A percentile compares a stretch with the other conserved stretches of the same genome.
Conservation (phyloP, 2,113 vertebrate species). For the Thamnophis sirtalis region DNA sequence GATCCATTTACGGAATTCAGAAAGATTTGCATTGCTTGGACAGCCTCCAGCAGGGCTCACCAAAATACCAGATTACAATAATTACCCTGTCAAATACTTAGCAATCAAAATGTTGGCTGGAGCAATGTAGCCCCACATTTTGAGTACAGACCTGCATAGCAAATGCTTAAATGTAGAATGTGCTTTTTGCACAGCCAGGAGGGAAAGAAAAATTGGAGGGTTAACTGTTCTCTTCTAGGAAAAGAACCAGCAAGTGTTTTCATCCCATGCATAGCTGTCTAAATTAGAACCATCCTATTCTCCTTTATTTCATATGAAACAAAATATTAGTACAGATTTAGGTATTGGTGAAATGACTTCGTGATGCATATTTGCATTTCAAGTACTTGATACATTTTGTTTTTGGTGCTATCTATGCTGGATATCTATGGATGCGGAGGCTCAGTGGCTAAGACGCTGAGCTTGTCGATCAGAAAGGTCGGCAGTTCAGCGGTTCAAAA, state of each 20-base stretch:
- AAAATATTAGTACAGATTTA: background rate
- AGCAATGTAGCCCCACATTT: slow-evolving; percentile 46
- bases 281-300: background rate
- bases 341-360: background rate
- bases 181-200: slow-evolving; percentile 1
- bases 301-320: background rate
- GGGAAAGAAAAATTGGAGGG: background rate
- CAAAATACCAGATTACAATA: slow-evolving; percentile 56
- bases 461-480: no score
- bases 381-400: background rate
- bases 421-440: background rate
- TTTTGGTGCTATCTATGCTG: background rate
- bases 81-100: slow-evolving; percentile 49
- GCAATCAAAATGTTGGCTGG: slow-evolving; percentile 28
- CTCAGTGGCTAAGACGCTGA: no score
- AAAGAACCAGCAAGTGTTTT: background rate
- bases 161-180: background rate
- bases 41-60: slow-evolving; percentile 52
- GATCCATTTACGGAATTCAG: slow-evolving; percentile 47
- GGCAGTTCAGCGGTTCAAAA: no score
- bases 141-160: background rate
- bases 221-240: slow-evolving; percentile 11
- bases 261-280: background rate
- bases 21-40: slow-evolving; percentile 46
- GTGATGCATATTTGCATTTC: background rate